Percentiles rank a stretch among this genome's conserved stretches.
phyloP scores from a whole-genome alignment of 1,140 invertebrate species.

The Trialeurodes vaporariorum region DNA sequence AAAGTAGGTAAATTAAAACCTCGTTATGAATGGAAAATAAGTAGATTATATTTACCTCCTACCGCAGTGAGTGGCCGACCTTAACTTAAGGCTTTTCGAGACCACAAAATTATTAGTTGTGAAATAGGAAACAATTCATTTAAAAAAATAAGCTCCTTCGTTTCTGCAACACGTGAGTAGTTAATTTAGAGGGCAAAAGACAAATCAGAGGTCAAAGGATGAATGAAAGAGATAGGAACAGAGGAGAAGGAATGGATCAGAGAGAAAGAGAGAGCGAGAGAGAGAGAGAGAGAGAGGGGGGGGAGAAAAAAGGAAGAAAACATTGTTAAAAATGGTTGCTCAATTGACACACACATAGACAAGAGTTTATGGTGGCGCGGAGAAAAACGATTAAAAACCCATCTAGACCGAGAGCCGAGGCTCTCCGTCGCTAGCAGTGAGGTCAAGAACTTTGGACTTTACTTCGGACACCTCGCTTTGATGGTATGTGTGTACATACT shows the following conservation, averaged over 20 bases:
- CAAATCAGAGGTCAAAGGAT: no score
- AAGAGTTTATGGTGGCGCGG: not conserved
- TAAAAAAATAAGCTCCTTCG: not conserved
- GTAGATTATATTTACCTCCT: no score
- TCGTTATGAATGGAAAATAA: not conserved
- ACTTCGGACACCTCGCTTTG: no score
- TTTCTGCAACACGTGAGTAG: not conserved
- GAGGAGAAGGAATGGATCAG: no score
- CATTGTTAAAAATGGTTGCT: not conserved
- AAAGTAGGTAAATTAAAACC: conserved; percentile 1
- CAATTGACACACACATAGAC: not conserved
- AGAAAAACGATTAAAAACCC: not conserved
- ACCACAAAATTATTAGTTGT: not conserved
- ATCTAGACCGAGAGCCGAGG: not conserved
- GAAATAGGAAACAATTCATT: not conserved
- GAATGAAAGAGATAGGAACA: no score
- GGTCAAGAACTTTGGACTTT: not conserved
- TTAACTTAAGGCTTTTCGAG: no score
- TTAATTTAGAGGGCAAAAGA: not conserved
- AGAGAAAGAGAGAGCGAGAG: no score
- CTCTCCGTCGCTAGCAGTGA: no score
- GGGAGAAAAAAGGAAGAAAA: not conserved
- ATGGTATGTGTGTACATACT: no score
- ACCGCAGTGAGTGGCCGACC: no score
- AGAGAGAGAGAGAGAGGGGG: not conserved